A percentile compares a stretch with the other conserved stretches of the same genome.
Conservation (phyloP, 37 sponge, comb jelly and placozoan genomes). For the Oopsacas minuta region DNA sequence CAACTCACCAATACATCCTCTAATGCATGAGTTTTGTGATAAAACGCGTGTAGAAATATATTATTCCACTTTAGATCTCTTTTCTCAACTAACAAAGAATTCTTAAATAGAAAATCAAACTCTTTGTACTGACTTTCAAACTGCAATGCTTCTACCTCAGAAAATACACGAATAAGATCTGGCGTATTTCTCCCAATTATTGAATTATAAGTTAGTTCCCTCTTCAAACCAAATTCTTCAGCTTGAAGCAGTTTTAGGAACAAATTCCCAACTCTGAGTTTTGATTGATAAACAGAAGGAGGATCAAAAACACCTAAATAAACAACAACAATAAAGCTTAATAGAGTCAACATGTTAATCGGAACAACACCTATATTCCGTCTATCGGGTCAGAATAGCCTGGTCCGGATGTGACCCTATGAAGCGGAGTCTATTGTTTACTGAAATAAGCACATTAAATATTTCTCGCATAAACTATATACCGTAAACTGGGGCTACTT, state of each 20-base stretch:
- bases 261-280: neutral
- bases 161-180: neutral
- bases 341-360: too few species aligned
- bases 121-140: constrained; percentile 8
- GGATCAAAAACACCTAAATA: constrained; percentile 1
- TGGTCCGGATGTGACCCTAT: too few species aligned
- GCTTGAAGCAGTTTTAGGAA: neutral
- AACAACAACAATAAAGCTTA: too few species aligned
- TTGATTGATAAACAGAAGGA: neutral
- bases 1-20: neutral
- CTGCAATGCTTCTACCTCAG: neutral
- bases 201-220: neutral
- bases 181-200: neutral
- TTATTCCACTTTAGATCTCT: neutral
- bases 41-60: constrained; percentile 1
- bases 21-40: neutral
- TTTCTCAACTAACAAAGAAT: neutral
- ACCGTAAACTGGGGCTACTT: too few species aligned
- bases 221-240: neutral
- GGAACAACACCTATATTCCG: too few species aligned
- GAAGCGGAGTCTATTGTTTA: too few species aligned
- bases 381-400: too few species aligned
- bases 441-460: too few species aligned
- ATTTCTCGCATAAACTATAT: too few species aligned
- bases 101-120: neutral